Base-by-base conservation (phyloP, 1,140 invertebrate species). In the Meloidogyne exigua region DNA sequence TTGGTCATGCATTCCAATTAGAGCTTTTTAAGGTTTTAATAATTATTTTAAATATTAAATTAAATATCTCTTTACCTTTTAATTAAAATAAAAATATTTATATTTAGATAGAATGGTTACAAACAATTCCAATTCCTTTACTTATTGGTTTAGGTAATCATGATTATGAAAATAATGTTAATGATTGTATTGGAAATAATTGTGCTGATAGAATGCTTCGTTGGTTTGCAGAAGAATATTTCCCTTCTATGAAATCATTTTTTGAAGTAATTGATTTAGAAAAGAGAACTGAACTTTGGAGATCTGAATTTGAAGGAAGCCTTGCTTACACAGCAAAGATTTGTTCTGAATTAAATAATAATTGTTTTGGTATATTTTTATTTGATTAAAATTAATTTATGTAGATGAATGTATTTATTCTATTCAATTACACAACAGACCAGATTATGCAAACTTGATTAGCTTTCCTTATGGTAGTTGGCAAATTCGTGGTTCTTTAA, bases 71-170 rank as follows among this genome's bases (percentile, higher is more conserved):
- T n/a, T n/a, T n/a, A n/a, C n/a, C n/a, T n/a, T n/a, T n/a, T n/a
- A n/a, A n/a, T n/a, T n/a, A n/a, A n/a, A n/a, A n/a, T n/a, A n/a
- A n/a, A n/a, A n/a, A n/a, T n/a, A n/a, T n/a, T n/a, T n/a, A n/a
- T n/a, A n/a, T n/a, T n/a, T n/a, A 57, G 49, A 57, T 57, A 57
- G 49, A 57, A 57, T 57, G 49, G 49, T 57, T 57, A 57, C 49
- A 57, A 57, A 57, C 49, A 57, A 57, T 57, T 1, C 49, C 18
- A 9, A 57, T 57, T n/a, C 49, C 49, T 57, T 57, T 57, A 57
- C n/a, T 57, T n/a, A 57, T 57, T 57, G 49, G 49, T 7, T 10
- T 57, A 7, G 49, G 49, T 9, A 57, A 57, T 57, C 49, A 57
- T 21, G 49, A 57, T 57, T 57, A 57, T 57, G 49, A 57, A 57